Base-by-base conservation (phyloP, 2,797 vertebrate species). In the Microcaecilia unicolor region DNA sequence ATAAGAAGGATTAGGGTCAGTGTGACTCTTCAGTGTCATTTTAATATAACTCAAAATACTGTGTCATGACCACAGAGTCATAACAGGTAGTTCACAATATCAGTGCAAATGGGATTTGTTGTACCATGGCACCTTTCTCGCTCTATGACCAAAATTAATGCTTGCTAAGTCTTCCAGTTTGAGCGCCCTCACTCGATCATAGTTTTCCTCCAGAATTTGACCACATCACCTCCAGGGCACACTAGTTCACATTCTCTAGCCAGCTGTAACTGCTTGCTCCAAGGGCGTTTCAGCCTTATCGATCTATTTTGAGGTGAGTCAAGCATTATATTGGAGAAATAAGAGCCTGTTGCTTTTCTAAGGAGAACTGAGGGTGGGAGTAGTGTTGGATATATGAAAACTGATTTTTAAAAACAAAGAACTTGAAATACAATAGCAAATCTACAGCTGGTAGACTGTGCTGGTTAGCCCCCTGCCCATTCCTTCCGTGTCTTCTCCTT, bases 121-220 rank as follows among this genome's bases (percentile, higher is more conserved):
- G n/a, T n/a, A n/a, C n/a, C n/a, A n/a, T n/a, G n/a, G n/a, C n/a
- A n/a, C n/a, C n/a, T n/a, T n/a, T n/a, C n/a, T n/a, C n/a, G n/a
- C 37, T 26, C 1, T 26, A 29, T 61, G 59, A 55, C 50, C 52
- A 56, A 51, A 15, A 23, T 53, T 30, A 58, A 39, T 46, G 43
- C 69, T 28, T 53, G 52, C 42, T 32, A 35, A 65, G 51, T 60
- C 67, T 72, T 82, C 68, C 70, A 83, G 64, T 56, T 72, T 78
- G 61, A 69, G 69, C 51, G 68, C 62, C 68, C 72, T 70, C 64
- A 55, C 33, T 58, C 61, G 20, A 51, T 56, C 42, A 51, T 25
- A 62, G 25, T 59, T 62, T 64, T 55, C 10, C 25, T 56, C 51
- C 18, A 39, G 49, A 56, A 31, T 45, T 55, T 47, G 10, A 26